Evolutionary conservation across 2,113 vertebrate species (phyloP), one percentile per base, ranked within the genome.

Genomic region (Coracopsis vasa): DNA sequence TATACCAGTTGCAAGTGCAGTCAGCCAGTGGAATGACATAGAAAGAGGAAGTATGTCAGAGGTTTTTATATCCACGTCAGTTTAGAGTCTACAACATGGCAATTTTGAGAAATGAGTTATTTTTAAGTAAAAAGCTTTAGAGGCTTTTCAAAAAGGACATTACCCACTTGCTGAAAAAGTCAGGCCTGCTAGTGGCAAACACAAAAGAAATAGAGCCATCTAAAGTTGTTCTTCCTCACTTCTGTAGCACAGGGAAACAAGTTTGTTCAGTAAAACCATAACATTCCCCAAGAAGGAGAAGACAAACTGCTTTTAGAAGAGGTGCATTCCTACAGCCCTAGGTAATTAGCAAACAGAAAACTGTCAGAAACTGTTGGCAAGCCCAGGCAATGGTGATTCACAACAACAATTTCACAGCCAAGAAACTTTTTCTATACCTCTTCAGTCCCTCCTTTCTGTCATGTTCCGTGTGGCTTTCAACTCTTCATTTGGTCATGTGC

Each of bases 271-370:
- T 33, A 42, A 77, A 70, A 39, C 29, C 13, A 0, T 42, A 61
- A 80, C 18, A 25, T 47, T n/a, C 37, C 16, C 62, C 74, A 81
- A 33, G 24, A 54, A 56, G 86, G n/a, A 65, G 48, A 94, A 50
- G 50, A 86, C 28, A 62, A 91, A 44, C 47, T 93, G 56, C n/a
- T 66, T 71, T 84, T 33, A 7, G 14, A 64, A 77, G 75, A 88
- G 24, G 23, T 86, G 28, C 92, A 96, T 92, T 92, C 92, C 88
- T 93, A 65, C 16, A 83, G 80, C n/a, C 44, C 29, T 44, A 92
- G 65, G 61, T 93, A 96, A 93, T 84, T 84, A 95, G 47, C 83
- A 94, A 92, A 87, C 31, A 93, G 45, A 95, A 93, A 87, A 78
- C 73, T 64, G 37, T 94, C 75, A 79, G 80, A 75, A 50, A 35